Base-by-base conservation (phyloP, 2,888 invertebrate species). In the Orchesellides sinensis region DNA sequence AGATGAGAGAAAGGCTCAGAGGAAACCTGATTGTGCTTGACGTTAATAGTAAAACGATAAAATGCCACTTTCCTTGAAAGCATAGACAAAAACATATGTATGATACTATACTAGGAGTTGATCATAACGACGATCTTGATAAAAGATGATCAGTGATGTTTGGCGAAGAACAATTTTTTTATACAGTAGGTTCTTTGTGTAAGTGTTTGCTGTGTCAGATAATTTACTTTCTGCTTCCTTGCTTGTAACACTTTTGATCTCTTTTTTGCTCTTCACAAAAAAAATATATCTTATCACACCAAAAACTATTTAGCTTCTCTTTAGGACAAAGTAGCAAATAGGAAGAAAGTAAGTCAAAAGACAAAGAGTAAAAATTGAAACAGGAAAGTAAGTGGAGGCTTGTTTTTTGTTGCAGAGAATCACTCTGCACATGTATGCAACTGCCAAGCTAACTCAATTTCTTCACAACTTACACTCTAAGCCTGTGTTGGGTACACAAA, bases 401-500 rank as follows among this genome's bases (percentile, higher is more conserved):
- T 5, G 25, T 54, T 54, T 23, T 1, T 12, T 21, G 25, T 2
- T 47, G 61, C 54, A 21, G 63, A 17, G 63, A 6, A 52, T 8
- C 19, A 17, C 19, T 52, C 52, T 17, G 19, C 17, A 52, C 2
- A 52, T 21, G 10, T n/a, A n/a, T 19, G 23, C 56, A 14, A 19
- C 19, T 49, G 52, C 12, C 4, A n/a, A 49, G 4, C 47, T 72
- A 72, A 72, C 72, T 61, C 72, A 72, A 72, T 72, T 72, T 72
- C 27, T 59, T 29, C 40, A 40, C 25, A 59, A 40, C 65, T 59
- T 8, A 32, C 32, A 32, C 32, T n/a, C n/a, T n/a, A n/a, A n/a
- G n/a, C n/a, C n/a, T n/a, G n/a, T n/a, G n/a, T n/a, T n/a, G n/a
- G n/a, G n/a, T 59, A 32, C 17, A 59, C 59, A 59, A 32, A 14